phyloP scores from a whole-genome alignment of 2,888 invertebrate species.

The Apodemia mormo region DNA sequence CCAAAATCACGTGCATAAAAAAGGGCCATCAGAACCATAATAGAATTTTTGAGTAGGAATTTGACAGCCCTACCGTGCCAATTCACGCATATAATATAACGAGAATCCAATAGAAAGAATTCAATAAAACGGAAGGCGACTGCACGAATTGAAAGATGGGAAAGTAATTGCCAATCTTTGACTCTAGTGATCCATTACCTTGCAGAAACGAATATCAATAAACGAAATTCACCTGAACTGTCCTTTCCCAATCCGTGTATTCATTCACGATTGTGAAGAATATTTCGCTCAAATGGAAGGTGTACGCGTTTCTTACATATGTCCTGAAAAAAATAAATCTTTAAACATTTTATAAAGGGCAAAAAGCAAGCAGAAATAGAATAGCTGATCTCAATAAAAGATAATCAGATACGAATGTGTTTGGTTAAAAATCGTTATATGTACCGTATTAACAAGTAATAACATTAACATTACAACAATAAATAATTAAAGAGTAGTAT shows the following conservation, averaged over 20 bases:
- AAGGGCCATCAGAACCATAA: not conserved
- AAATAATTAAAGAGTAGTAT: no score
- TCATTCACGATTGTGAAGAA: conserved; percentile 98
- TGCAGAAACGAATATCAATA: conserved; percentile 17
- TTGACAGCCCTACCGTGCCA: not conserved
- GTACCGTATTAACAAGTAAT: no score
- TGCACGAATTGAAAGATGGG: conserved; percentile 30
- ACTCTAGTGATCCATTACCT: conserved; percentile 20
- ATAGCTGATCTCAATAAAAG: no score
- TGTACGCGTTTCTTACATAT: conserved; percentile 96
- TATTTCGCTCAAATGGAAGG: conserved; percentile 98
- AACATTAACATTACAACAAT: no score
- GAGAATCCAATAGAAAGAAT: conserved; percentile 37
- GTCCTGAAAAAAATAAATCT: conserved; percentile 79
- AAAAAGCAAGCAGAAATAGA: no score
- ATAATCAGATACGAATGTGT: no score
- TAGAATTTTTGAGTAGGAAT: not conserved
- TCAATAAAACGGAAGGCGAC: conserved; percentile 28
- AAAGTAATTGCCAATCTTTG: conserved; percentile 35
- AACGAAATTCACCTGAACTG: conserved; percentile 80
- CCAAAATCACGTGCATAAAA: no score
- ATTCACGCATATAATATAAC: conserved; percentile 21
- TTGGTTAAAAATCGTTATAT: no score
- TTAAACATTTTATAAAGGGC: conserved; percentile 6
- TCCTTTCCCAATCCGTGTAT: conserved; percentile 98